Evolutionary conservation across 2,113 vertebrate species (phyloP).

Genomic region (Hylia prasina): DNA sequence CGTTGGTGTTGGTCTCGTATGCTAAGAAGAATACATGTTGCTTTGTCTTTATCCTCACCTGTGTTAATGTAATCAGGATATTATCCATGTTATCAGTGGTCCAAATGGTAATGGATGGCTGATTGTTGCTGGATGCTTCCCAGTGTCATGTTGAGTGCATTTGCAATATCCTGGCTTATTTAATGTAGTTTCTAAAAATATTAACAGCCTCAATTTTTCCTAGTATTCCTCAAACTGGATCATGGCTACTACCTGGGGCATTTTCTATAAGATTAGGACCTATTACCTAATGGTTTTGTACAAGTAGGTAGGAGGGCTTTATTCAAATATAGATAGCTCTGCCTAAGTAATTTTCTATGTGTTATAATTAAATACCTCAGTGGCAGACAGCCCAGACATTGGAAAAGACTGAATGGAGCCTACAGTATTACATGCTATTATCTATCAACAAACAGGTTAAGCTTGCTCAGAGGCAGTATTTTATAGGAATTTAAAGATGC

Average conservation of each 20-base stretch:
- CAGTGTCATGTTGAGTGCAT: rapidly evolving
- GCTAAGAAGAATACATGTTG: neutral
- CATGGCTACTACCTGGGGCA: neutral
- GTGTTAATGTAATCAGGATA: rapidly evolving
- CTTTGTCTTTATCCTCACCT: neutral
- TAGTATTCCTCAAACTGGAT: neutral
- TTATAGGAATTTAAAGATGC: conserved; percentile 63
- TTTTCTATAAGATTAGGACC: conserved; percentile 14
- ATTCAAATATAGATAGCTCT: conserved; percentile 60
- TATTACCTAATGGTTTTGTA: conserved; percentile 45
- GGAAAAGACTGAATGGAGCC: conserved; percentile 45
- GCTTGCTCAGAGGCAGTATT: conserved; percentile 59
- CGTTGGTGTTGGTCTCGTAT: neutral
- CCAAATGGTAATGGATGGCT: neutral
- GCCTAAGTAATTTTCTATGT: conserved; percentile 38
- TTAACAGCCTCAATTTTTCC: neutral
- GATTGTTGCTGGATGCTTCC: neutral
- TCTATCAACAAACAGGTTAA: conserved; percentile 68
- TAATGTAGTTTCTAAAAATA: neutral
- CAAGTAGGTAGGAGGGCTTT: conserved; percentile 46
- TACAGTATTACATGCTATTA: conserved; percentile 39
- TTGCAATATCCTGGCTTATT: neutral
- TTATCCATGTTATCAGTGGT: neutral
- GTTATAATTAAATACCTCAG: conserved; percentile 56
- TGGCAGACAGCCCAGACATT: conserved; percentile 57